These are phyloP conservation scores for Heliconius melpomene DNA, from an alignment of 1,140 invertebrate genomes.

Conservation along the genomic window DNA sequence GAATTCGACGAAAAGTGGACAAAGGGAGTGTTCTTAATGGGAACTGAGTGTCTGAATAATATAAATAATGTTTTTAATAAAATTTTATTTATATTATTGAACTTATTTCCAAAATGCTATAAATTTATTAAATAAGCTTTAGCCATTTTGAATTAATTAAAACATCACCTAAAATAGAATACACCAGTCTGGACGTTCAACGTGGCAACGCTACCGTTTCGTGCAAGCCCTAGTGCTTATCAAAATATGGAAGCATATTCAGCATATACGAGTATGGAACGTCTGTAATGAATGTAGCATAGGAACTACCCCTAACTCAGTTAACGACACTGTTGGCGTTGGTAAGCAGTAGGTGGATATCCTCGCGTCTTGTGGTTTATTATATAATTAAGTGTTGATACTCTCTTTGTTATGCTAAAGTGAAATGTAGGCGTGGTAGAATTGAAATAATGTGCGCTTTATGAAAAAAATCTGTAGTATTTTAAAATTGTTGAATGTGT, in stretches of 20 bases:
- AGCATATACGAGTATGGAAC: not conserved
- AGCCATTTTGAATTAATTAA: not conserved
- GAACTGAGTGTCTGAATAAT: not conserved
- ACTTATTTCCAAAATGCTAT: too few species aligned
- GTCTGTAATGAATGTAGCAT: not conserved
- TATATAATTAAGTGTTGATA: not conserved
- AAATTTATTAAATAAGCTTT: too few species aligned
- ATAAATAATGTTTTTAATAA: too few species aligned
- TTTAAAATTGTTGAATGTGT: too few species aligned
- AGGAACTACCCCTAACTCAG: not conserved
- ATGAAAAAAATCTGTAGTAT: not conserved
- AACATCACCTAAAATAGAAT: not conserved
- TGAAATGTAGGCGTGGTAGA: not conserved
- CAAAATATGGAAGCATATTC: constrained; percentile 3
- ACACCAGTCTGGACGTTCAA: not conserved
- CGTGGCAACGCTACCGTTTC: not conserved
- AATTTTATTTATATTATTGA: too few species aligned
- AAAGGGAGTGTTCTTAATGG: too few species aligned
- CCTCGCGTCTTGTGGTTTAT: constrained; percentile 3
- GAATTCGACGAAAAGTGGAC: too few species aligned
- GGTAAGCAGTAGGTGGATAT: not conserved
- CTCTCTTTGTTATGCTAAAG: not conserved
- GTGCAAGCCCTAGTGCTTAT: not conserved
- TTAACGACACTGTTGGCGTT: not conserved
- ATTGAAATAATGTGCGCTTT: not conserved